Evolutionary conservation across 2,113 vertebrate genomes (phyloP).

Genomic region (Brachionichthys hirsutus): DNA sequence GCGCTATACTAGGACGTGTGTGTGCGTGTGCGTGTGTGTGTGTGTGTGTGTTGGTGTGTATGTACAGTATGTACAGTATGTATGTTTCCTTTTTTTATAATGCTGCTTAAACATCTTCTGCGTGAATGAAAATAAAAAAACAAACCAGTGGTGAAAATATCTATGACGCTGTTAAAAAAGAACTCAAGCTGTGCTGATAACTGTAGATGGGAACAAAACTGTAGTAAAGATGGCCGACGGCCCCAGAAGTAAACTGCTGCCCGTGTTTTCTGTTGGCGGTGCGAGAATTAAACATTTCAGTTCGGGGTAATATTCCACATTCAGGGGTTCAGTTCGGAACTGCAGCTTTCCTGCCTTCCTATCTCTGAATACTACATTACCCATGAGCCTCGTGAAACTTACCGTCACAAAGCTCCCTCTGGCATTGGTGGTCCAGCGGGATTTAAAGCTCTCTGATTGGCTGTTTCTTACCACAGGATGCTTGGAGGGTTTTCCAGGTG

Average conservation of each 20-base stretch:
- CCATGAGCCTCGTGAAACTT: too few relatives aligned
- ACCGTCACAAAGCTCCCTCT: too few relatives aligned
- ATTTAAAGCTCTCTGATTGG: neutral
- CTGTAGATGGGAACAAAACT: slow-evolving; percentile 76
- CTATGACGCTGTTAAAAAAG: slow-evolving; percentile 64
- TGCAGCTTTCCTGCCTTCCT: too few relatives aligned
- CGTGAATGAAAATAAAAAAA: slow-evolving; percentile 63
- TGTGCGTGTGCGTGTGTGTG: slow-evolving; percentile 61
- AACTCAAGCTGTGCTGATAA: slow-evolving; percentile 72
- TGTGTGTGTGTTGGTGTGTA: slow-evolving; percentile 52
- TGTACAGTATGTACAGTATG: slow-evolving; percentile 64
- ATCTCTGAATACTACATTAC: too few relatives aligned
- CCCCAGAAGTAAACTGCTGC: slow-evolving; percentile 49
- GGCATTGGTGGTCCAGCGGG: too few relatives aligned
- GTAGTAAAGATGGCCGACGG: slow-evolving; percentile 73
- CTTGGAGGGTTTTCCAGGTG: neutral
- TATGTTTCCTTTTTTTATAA: slow-evolving; percentile 69
- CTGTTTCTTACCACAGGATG: neutral
- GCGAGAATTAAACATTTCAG: too few relatives aligned
- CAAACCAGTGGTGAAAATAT: slow-evolving; percentile 68
- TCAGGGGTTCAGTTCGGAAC: too few relatives aligned
- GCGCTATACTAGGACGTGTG: slow-evolving; percentile 62
- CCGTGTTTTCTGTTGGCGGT: slow-evolving; percentile 30
- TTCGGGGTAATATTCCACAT: too few relatives aligned
- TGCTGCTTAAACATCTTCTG: slow-evolving; percentile 71